phyloP scores from a whole-genome alignment of 2,888 invertebrate genomes.

The Eilema caniola region DNA sequence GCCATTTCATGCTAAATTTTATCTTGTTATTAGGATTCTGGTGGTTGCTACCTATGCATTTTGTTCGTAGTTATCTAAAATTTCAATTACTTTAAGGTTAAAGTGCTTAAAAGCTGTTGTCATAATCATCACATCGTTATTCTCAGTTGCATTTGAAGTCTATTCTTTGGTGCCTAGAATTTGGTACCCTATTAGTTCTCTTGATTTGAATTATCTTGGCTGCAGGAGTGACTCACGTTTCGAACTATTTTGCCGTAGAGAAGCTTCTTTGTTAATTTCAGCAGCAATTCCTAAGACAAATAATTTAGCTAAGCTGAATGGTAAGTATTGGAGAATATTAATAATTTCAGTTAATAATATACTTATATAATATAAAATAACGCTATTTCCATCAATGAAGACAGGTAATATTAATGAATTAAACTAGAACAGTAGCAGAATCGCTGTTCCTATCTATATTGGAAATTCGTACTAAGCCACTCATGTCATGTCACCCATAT shows the following conservation, averaged over 20 bases:
- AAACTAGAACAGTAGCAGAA: conserved; percentile 34
- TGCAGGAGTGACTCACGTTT: not conserved
- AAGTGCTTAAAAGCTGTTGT: too few species aligned
- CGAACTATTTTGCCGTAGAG: too few species aligned
- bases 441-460: conserved; percentile 56
- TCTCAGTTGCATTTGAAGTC: not conserved
- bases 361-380: too few species aligned
- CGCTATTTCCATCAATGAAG: not conserved
- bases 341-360: too few species aligned
- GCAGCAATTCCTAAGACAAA: too few species aligned
- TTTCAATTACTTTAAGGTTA: not conserved
- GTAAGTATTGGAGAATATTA: too few species aligned
- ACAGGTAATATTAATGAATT: not conserved
- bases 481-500: conserved; percentile 81
- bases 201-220: not conserved
- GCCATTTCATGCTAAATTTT: conserved; percentile 71
- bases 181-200: not conserved
- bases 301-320: too few species aligned
- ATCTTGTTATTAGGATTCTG: conserved; percentile 58
- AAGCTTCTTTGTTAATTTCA: conserved; percentile 11
- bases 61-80: not conserved
- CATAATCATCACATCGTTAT: not conserved
- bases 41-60: conserved; percentile 13
- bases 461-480: conserved; percentile 67
- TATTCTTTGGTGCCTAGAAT: not conserved